These are phyloP conservation scores for Melopsittacus undulatus DNA, from an alignment of 2,797 vertebrate species.

Conservation along the genomic window DNA sequence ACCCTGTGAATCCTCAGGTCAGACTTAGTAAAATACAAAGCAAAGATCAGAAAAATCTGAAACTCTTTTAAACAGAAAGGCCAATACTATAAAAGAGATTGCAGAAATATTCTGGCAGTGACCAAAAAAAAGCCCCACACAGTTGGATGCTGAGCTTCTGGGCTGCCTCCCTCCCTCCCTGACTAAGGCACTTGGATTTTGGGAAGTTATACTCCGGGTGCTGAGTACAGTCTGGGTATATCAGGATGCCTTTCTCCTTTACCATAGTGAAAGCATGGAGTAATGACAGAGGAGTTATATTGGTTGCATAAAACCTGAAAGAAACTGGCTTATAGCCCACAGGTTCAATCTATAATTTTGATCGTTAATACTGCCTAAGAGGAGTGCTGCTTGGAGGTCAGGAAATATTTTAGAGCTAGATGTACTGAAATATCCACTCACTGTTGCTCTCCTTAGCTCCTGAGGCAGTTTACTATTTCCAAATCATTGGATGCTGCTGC, in stretches of 20 bases:
- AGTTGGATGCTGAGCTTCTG: background rate
- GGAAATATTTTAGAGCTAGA: background rate
- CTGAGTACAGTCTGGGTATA: background rate
- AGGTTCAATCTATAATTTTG: background rate
- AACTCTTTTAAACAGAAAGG: background rate
- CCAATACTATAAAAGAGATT: background rate
- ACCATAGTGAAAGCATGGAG: fast-evolving
- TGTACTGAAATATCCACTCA: fast-evolving
- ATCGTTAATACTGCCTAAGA: background rate
- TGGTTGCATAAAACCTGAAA: background rate
- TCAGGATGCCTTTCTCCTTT: background rate
- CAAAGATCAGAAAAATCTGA: background rate
- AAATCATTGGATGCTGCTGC: background rate
- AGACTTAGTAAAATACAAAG: background rate
- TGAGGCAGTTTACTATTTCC: background rate
- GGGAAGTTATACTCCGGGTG: background rate
- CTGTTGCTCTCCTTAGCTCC: background rate
- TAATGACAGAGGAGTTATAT: background rate
- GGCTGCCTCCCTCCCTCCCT: background rate
- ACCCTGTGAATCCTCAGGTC: background rate
- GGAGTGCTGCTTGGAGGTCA: background rate
- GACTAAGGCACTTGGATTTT: background rate
- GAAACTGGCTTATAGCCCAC: background rate
- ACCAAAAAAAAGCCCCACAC: fast-evolving
- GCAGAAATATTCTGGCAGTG: background rate